Evolutionary conservation across 2,797 vertebrate species (phyloP).

Genomic region (Galaxias olidus): DNA sequence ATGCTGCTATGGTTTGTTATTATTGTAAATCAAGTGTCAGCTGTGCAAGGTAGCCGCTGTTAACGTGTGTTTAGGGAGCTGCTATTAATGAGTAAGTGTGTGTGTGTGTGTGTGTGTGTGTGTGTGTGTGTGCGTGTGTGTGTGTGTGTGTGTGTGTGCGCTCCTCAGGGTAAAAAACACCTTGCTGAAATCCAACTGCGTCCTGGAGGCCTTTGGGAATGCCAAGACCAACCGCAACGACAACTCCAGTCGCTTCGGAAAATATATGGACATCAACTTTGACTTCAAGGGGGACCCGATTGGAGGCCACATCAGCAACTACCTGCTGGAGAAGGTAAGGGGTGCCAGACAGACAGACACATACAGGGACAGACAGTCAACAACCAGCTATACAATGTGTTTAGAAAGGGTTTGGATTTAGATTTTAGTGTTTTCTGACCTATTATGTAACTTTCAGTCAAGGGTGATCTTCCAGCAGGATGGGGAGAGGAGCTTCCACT

Average conservation of each 20-base stretch:
- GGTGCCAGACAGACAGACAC: not conserved
- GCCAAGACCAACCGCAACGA: slow-evolving; percentile 98
- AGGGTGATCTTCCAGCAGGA: slow-evolving; percentile 95
- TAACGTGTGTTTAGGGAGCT: slow-evolving; percentile 2
- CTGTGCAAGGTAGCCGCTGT: not conserved
- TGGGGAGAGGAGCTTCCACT: slow-evolving; percentile 96
- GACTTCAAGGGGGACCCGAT: slow-evolving; percentile 99
- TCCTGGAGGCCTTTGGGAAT: slow-evolving; percentile 96
- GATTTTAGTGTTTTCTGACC: not conserved
- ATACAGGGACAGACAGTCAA: not conserved
- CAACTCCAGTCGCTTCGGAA: slow-evolving; percentile 98
- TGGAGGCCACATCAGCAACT: slow-evolving; percentile 98
- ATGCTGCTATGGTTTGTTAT: slow-evolving; percentile 3
- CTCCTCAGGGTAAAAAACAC: slow-evolving; percentile 75
- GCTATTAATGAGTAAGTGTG: not conserved
- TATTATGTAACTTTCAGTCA: slow-evolving; percentile 72
- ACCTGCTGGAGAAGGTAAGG: slow-evolving; percentile 94
- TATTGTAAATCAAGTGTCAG: not conserved
- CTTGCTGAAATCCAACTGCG: slow-evolving; percentile 97
- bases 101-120: not conserved
- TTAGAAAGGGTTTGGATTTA: not conserved
- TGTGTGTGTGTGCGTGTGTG: not conserved
- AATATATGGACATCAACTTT: slow-evolving; percentile 99
- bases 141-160: not conserved
- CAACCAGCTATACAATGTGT: not conserved